Evolutionary conservation across 2,888 invertebrate species (phyloP), one percentile per base, ranked within the genome.

Genomic region (Drosophila meridionalis): DNA sequence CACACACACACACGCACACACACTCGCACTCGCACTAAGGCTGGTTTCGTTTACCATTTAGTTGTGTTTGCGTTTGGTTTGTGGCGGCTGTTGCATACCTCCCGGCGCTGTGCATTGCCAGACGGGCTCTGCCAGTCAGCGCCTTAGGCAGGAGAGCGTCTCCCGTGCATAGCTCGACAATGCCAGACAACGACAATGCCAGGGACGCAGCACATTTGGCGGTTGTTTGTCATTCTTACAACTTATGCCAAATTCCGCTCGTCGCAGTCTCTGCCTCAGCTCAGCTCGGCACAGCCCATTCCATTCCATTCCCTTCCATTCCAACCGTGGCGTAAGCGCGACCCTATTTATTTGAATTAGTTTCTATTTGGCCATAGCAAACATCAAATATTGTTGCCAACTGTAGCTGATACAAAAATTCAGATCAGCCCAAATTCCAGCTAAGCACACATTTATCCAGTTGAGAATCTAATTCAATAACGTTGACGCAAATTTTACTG

Each of bases 221-320:
- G 42, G 36, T 67, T 67, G 64, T 65, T 67, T 80, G 72, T 69
- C 69, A 66, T 80, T 58, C 50, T 34, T 57, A 52, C 52, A 75
- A 67, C 69, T 62, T 63, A 47, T 40, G 66, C 47, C 59, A 48
- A 47, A 68, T 74, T 68, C 43, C 52, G 62, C 68, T 42, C 36
- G 20, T 34, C 26, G 20, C 40, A 28, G 30, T 38, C 28, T 30
- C 48, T 14, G 45, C 42, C 30, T 43, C 5, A 7, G 43, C 2
- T 20, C 20, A 20, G 20, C 20, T 12, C 8, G 0, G 12, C 9
- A 4, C 32, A 42, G 28, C 20, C 5, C 14, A 20, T 20, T 20
- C 20, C 20, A 20, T 20, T 20, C 20, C 20, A 20, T 20, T 20
- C 20, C 20, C 20, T 20, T 20, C 20, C 20, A 20, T 20, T 20